Base-by-base conservation (phyloP, 2,113 vertebrate genomes). In the Cryptoleucopteryx plumbea region DNA sequence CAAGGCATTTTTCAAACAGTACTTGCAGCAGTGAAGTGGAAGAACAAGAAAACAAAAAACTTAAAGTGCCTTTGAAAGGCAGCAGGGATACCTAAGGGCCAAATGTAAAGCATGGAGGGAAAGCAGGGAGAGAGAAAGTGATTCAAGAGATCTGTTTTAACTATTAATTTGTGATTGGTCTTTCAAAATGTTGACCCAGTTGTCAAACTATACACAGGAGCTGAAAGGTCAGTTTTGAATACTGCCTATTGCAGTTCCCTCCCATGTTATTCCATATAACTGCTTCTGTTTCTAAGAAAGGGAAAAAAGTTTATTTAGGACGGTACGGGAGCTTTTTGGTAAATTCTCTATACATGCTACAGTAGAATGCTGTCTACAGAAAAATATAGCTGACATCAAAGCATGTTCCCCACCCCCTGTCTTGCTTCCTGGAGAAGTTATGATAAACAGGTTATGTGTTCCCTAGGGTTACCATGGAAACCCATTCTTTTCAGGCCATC, bases 381-480 rank as follows among this genome's bases (percentile, higher is more conserved):
- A 97, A 98, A 98, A 97, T 88, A 84, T 0, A 97, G 91, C 93
- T 96, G 90, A 98, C 96, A 98, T 98, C 97, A 98, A 98, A 98
- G 96, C 86, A 40, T 61, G 93, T 94, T 95, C 72, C 91, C 97
- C 88, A 96, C 88, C 96, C 96, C 91, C 85, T 84, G 94, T 93
- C 97, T 98, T 96, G 96, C 88, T 97, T 98, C 94, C 92, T 93
- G 94, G 21, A 97, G 97, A 98, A 98, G 97, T 98, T 98, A 97
- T 97, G 97, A 98, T 98, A 98, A 98, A 98, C 97, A 98, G 97
- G 98, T 98, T 98, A 96, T 97, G 95, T 98, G 97, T 98, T 98
- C 97, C 95, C 94, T 86, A 96, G 94, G 96, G 98, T 98, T 98
- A 97, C 98, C 96, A 98, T 98, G 98, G 98, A 98, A 98, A 98